These are phyloP conservation scores for Xiphorhynchus erythropygius DNA, from an alignment of 2,797 vertebrate genomes.

Conservation along the genomic window DNA sequence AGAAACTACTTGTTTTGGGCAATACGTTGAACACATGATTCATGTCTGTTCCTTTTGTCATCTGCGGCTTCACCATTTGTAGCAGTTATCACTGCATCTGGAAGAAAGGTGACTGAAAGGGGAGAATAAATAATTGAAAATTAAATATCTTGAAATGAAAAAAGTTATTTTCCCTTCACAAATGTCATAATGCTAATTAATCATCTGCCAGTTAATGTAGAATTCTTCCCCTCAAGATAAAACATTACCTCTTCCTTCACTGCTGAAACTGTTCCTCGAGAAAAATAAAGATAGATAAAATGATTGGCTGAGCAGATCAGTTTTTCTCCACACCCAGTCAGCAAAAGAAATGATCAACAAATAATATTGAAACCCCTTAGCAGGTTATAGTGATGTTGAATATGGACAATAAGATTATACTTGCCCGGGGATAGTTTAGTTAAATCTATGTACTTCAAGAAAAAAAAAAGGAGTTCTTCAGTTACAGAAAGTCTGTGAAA, in stretches of 20 bases:
- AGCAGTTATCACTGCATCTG: not conserved
- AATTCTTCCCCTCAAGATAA: not conserved
- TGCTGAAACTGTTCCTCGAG: not conserved
- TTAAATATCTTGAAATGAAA: not conserved
- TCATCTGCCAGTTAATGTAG: not conserved
- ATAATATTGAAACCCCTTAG: not conserved
- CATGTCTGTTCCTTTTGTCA: accelerated
- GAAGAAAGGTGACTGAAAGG: not conserved
- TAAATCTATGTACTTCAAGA: not conserved
- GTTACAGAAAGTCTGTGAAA: not conserved
- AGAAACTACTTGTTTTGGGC: not conserved
- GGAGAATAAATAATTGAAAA: not conserved
- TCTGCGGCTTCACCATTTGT: not conserved
- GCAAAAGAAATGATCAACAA: not conserved
- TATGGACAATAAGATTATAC: not conserved
- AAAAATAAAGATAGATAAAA: not conserved
- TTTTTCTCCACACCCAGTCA: not conserved
- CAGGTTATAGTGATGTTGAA: not conserved
- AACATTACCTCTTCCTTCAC: not conserved
- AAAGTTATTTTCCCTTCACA: not conserved
- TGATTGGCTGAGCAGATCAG: not conserved
- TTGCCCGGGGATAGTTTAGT: not conserved
- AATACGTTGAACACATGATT: not conserved
- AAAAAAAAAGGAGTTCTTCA: not conserved
- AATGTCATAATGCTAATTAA: not conserved